These are phyloP conservation scores for Eurytemora carolleeae DNA, from an alignment of 1,140 invertebrate genomes.

Conservation along the genomic window DNA sequence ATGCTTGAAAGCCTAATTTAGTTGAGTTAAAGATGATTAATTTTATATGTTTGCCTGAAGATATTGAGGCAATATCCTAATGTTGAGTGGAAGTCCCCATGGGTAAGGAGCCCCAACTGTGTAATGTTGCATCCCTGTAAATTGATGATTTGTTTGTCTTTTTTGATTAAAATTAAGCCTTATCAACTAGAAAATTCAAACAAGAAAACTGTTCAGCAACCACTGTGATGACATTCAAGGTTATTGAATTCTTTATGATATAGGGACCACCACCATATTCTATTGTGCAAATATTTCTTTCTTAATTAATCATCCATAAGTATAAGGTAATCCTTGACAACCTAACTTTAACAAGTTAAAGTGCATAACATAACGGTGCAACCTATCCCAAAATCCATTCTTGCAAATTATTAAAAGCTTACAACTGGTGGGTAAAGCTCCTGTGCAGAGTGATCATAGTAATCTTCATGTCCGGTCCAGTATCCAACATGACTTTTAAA, in stretches of 20 bases:
- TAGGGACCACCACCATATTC: no score
- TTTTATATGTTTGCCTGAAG: not conserved
- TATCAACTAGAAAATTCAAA: no score
- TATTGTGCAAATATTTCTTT: no score
- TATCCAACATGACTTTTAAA: slow-evolving; percentile 21
- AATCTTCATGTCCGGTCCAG: slow-evolving; percentile 21
- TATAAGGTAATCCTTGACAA: not conserved
- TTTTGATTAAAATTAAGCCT: no score
- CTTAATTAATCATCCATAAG: not conserved
- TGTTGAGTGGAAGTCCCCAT: not conserved
- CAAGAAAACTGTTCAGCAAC: not conserved
- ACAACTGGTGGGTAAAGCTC: slow-evolving; percentile 15
- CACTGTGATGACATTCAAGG: not conserved
- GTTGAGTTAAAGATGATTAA: not conserved
- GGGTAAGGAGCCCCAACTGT: not conserved
- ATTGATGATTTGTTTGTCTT: no score
- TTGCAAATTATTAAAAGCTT: slow-evolving; percentile 1
- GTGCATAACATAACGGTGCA: not conserved
- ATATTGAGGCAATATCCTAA: not conserved
- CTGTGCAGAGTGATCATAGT: slow-evolving; percentile 20
- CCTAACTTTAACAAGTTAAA: not conserved
- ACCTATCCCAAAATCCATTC: not conserved
- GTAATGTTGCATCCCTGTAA: not conserved
- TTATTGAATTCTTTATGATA: no score
- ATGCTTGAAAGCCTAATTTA: no score